These are phyloP conservation scores for Amiota communis DNA, from an alignment of 2,888 invertebrate genomes.

Conservation along the genomic window DNA sequence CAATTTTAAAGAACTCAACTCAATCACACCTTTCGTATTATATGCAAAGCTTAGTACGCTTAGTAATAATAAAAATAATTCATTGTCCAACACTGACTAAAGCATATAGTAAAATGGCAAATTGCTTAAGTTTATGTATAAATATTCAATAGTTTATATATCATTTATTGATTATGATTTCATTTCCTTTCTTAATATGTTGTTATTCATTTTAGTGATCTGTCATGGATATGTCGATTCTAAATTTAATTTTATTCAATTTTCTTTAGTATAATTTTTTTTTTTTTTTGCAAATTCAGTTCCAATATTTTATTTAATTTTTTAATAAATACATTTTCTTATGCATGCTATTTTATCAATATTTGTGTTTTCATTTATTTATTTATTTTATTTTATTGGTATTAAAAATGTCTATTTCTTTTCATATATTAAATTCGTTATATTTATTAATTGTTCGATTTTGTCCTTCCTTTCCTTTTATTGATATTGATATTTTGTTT, in stretches of 20 bases:
- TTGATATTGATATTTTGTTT: no score
- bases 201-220: slow-evolving; percentile 24
- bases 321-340: not conserved
- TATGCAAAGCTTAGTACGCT: no score
- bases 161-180: slow-evolving; percentile 37
- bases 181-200: slow-evolving; percentile 40
- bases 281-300: slow-evolving; percentile 19
- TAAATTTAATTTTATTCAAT: slow-evolving; percentile 15
- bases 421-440: slow-evolving; percentile 35
- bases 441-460: slow-evolving; percentile 15
- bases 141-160: slow-evolving; percentile 40
- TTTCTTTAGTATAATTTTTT: not conserved
- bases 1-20: no score
- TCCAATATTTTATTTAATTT: slow-evolving; percentile 20
- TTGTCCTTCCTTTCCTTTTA: no score
- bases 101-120: not conserved
- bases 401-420: slow-evolving; percentile 28
- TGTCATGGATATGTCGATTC: slow-evolving; percentile 27
- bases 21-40: no score
- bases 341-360: not conserved
- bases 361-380: no score
- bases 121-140: slow-evolving; percentile 39
- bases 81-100: not conserved
- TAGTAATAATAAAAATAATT: no score
- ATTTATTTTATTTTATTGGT: slow-evolving; percentile 24